Evolutionary conservation across 2,888 invertebrate species (phyloP).

Genomic region (Pristionchus japonicus): DNA sequence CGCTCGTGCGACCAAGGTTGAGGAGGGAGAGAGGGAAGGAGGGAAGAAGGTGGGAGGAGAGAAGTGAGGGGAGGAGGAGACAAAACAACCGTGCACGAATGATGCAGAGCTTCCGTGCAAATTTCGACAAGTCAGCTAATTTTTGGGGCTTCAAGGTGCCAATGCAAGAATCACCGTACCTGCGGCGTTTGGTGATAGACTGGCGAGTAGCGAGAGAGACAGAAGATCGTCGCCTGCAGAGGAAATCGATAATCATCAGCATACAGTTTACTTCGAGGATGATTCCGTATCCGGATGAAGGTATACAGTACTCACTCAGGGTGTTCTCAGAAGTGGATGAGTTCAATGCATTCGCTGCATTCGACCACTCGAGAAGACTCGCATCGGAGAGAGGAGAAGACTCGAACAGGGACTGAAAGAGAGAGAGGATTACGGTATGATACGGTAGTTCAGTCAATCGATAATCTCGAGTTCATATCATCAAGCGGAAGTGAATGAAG

Average conservation of each 20-base stretch:
- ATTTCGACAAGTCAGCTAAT: neutral
- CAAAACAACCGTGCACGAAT: neutral
- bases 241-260: neutral
- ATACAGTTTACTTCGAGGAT: neutral
- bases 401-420: conserved; percentile 38
- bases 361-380: conserved; percentile 21
- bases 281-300: neutral
- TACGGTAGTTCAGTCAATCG: no score
- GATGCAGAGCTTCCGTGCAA: neutral
- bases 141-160: neutral
- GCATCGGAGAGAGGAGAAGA: conserved; percentile 23
- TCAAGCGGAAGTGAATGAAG: conserved; percentile 4
- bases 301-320: neutral
- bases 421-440: neutral
- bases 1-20: neutral
- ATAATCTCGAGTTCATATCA: neutral
- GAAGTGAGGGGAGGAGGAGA: neutral
- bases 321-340: neutral
- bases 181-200: neutral
- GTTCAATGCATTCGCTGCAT: neutral
- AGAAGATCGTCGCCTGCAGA: conserved; percentile 23
- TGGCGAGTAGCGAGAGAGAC: conserved; percentile 21
- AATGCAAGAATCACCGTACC: neutral
- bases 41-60: neutral
- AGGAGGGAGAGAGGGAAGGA: neutral